A percentile compares a stretch with the other conserved stretches of the same genome.
Conservation (phyloP, 2,888 invertebrate genomes). For the Antheraea yamamai region DNA sequence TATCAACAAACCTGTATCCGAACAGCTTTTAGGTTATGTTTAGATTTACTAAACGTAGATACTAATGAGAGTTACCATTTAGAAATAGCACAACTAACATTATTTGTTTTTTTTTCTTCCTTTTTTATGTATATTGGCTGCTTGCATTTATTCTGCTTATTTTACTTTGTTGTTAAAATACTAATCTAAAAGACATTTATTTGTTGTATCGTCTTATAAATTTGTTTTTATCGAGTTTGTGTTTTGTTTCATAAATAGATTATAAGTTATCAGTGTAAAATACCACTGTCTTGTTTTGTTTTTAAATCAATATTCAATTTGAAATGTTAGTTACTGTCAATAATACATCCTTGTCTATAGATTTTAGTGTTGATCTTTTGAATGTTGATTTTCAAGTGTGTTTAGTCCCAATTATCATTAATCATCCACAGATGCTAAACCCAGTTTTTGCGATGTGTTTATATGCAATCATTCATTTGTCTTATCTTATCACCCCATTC, state of each 20-base stretch:
- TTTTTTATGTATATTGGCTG: conserved; percentile 52
- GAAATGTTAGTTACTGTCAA: not conserved
- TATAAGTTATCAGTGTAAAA: conserved; percentile 61
- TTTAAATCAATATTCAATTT: conserved; percentile 28
- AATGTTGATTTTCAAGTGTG: conserved; percentile 65
- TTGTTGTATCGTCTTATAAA: conserved; percentile 26
- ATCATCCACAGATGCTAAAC: conserved; percentile 73
- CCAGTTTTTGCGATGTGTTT: conserved; percentile 53
- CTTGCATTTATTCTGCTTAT: conserved; percentile 30
- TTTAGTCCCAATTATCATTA: conserved; percentile 55
- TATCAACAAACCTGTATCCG: conserved; percentile 71
- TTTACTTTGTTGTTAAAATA: conserved; percentile 3
- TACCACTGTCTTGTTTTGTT: conserved; percentile 45
- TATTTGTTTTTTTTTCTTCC: conserved; percentile 36
- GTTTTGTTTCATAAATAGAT: conserved; percentile 50
- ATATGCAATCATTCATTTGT: conserved; percentile 80
- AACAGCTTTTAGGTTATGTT: conserved; percentile 82
- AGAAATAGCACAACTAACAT: conserved; percentile 43
- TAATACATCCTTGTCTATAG: not conserved
- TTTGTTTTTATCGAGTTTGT: conserved; percentile 37
- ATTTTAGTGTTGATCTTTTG: conserved; percentile 34
- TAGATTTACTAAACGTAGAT: conserved; percentile 42
- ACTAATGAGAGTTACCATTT: conserved; percentile 41
- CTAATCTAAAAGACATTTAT: conserved; percentile 11
- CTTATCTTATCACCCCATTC: conserved; percentile 81